A percentile compares a stretch with the other conserved stretches of the same genome.
Evolutionary conservation across 2,113 vertebrate species (phyloP).

Genomic region (Labeo catla): DNA sequence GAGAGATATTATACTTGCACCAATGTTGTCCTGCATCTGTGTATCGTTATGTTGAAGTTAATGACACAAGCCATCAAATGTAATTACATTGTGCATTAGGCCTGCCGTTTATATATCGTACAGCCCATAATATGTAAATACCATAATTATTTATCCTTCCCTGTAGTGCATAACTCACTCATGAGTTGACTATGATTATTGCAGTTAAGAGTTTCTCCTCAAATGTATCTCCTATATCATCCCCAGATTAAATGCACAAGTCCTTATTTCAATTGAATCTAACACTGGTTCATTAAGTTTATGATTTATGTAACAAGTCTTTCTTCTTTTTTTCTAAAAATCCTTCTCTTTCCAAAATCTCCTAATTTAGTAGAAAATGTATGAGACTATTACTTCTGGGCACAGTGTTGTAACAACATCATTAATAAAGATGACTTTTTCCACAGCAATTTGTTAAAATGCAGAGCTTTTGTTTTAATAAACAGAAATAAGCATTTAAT

Average conservation of each 20-base stretch:
- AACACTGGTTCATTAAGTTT: slow-evolving; percentile 36
- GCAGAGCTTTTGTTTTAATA: slow-evolving; percentile 15
- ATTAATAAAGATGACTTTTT: slow-evolving; percentile 35
- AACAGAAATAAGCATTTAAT: background rate
- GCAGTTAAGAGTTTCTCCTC: slow-evolving; percentile 10
- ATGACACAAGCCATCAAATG: slow-evolving; percentile 1
- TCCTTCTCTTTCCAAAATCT: slow-evolving; percentile 2
- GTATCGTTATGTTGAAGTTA: slow-evolving; percentile 8
- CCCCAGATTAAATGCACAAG: slow-evolving; percentile 23
- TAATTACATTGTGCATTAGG: slow-evolving; percentile 28
- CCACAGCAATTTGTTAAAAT: slow-evolving; percentile 3
- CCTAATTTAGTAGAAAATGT: slow-evolving; percentile 23
- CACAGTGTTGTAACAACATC: slow-evolving; percentile 34
- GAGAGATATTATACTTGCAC: slow-evolving; percentile 1
- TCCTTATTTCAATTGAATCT: slow-evolving; percentile 22
- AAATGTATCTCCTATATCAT: background rate
- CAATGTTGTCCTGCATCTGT: background rate
- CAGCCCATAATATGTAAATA: slow-evolving; percentile 20
- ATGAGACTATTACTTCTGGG: slow-evolving; percentile 21
- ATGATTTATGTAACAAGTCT: slow-evolving; percentile 30
- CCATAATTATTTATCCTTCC: slow-evolving; percentile 13
- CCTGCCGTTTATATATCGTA: background rate
- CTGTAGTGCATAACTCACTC: background rate
- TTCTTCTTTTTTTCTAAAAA: background rate
- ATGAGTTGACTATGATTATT: background rate